phyloP scores from a whole-genome alignment of 2,797 vertebrate genomes.

The Okamejei kenojei region DNA sequence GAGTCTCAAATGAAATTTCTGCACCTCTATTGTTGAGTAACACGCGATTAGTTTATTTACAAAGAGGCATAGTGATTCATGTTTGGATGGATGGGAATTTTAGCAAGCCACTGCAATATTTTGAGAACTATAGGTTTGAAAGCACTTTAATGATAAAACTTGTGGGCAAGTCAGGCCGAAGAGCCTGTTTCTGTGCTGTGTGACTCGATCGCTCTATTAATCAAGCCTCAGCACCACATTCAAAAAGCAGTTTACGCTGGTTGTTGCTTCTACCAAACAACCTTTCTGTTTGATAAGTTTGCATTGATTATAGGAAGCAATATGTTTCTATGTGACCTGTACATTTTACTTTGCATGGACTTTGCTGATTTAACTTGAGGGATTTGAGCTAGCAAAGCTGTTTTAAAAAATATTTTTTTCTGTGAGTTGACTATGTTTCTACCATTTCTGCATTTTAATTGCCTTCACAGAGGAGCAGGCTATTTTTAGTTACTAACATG shows the following conservation, averaged over 20 bases:
- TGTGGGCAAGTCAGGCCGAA: too few relatives aligned
- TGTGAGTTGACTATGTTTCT: not conserved
- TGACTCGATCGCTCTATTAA: too few relatives aligned
- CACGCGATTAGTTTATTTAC: not conserved
- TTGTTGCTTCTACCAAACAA: not conserved
- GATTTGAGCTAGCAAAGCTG: not conserved
- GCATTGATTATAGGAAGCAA: not conserved
- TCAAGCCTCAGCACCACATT: not conserved
- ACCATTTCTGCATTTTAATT: not conserved
- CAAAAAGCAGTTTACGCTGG: not conserved
- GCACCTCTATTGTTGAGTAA: not conserved
- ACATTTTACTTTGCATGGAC: not conserved
- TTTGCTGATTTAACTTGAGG: not conserved
- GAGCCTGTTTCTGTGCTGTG: too few relatives aligned
- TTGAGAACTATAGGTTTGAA: not conserved
- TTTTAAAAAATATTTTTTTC: conserved; percentile 4
- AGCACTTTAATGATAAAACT: not conserved
- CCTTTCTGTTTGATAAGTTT: not conserved
- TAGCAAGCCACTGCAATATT: not conserved
- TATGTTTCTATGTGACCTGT: not conserved
- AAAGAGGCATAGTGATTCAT: not conserved
- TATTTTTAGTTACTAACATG: conserved; percentile 24
- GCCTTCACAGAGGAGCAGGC: not conserved
- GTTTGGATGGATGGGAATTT: not conserved
- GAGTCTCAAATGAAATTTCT: not conserved